phyloP scores from a whole-genome alignment of 2,888 invertebrate genomes.

The Tipula helvola region DNA sequence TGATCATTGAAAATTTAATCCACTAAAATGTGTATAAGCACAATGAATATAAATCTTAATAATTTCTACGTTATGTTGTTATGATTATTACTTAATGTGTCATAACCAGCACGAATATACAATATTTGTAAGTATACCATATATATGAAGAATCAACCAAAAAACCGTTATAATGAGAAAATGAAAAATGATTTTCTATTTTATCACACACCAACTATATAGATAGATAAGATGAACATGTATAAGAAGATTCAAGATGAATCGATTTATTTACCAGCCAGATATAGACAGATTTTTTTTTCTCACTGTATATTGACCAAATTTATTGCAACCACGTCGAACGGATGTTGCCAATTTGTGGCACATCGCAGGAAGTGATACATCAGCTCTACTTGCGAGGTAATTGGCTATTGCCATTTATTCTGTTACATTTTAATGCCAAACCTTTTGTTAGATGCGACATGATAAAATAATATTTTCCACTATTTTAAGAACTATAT shows the following conservation, averaged over 20 bases:
- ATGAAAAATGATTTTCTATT: background rate
- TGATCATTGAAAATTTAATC: slow-evolving; percentile 4
- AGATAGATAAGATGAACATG: background rate
- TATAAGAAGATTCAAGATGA: background rate
- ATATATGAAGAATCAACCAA: background rate
- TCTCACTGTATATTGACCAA: background rate
- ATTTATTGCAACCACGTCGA: background rate
- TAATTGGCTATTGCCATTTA: background rate
- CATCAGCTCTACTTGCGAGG: background rate
- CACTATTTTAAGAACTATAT: background rate
- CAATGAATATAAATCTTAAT: background rate
- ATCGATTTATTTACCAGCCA: background rate
- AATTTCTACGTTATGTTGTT: background rate
- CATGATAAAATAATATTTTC: background rate
- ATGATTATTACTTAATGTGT: slow-evolving; percentile 4
- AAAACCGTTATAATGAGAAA: background rate
- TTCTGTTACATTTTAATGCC: background rate
- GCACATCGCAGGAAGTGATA: background rate
- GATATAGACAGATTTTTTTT: background rate
- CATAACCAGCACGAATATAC: background rate
- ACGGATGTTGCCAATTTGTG: background rate
- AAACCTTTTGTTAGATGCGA: background rate
- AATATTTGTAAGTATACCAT: background rate
- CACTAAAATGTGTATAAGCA: background rate
- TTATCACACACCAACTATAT: background rate